phyloP scores from a whole-genome alignment of 2,888 invertebrate species.

The Cetonia aurata region DNA sequence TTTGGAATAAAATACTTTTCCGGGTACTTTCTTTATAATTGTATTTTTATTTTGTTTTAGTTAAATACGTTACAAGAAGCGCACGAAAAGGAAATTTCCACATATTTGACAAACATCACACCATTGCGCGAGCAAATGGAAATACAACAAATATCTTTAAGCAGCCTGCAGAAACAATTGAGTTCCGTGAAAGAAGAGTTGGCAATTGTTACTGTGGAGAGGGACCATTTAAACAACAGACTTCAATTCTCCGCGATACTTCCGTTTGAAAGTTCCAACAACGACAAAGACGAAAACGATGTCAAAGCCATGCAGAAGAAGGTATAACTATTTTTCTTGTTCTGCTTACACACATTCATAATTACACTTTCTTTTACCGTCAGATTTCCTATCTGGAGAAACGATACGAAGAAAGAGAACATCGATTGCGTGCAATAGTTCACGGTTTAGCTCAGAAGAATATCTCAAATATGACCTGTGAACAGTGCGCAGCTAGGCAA shows the following conservation, averaged over 20 bases:
- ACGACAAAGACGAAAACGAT: slow-evolving; percentile 49
- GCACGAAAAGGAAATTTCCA: slow-evolving; percentile 79
- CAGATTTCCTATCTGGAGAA: slow-evolving; percentile 66
- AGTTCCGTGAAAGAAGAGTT: slow-evolving; percentile 67
- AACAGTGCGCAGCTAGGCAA: slow-evolving; percentile 64
- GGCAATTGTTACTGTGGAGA: slow-evolving; percentile 68
- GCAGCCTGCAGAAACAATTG: slow-evolving; percentile 64
- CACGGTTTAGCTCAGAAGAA: slow-evolving; percentile 66
- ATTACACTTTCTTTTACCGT: slow-evolving; percentile 28
- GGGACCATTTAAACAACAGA: slow-evolving; percentile 70
- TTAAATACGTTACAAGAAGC: slow-evolving; percentile 81
- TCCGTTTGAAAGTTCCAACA: slow-evolving; percentile 39
- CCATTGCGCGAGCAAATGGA: slow-evolving; percentile 73
- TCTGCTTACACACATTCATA: neutral
- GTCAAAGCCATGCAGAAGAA: slow-evolving; percentile 58
- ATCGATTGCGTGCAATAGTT: slow-evolving; percentile 66
- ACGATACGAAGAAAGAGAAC: slow-evolving; percentile 67
- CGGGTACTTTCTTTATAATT: neutral
- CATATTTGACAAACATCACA: slow-evolving; percentile 73
- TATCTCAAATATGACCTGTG: slow-evolving; percentile 62
- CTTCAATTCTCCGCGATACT: slow-evolving; percentile 49
- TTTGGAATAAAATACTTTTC: neutral
- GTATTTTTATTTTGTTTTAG: slow-evolving; percentile 65
- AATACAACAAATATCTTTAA: slow-evolving; percentile 71
- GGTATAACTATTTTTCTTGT: slow-evolving; percentile 50